Percentiles rank a stretch among this genome's conserved stretches.
These are phyloP conservation scores for Linnaemya tessellans DNA, from an alignment of 2,888 invertebrate species.

Conservation along the genomic window DNA sequence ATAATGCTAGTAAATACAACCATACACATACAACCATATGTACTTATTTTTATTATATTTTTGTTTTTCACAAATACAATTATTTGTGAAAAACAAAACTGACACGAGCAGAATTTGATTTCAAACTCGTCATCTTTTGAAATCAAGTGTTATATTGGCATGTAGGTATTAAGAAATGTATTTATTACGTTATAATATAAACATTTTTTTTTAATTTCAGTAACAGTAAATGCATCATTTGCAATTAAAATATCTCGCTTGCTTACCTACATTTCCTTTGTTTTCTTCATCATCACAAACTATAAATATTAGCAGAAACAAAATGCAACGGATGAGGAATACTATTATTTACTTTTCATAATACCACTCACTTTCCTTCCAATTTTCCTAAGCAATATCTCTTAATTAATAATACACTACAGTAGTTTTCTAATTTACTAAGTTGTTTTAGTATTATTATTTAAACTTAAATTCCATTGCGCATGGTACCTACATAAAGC, in stretches of 20 bases:
- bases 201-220: not conserved
- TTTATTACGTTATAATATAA: not conserved
- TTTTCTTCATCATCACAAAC: not conserved
- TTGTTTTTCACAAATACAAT: too few species aligned
- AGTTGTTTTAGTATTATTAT: too few species aligned
- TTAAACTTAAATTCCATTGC: too few species aligned
- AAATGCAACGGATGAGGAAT: not conserved
- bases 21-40: not conserved
- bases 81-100: too few species aligned
- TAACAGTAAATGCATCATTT: not conserved
- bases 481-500: too few species aligned
- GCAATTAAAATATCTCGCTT: not conserved
- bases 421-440: constrained; percentile 3
- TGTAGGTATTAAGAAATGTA: not conserved
- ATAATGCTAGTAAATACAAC: not conserved
- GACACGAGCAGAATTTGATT: too few species aligned
- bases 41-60: too few species aligned
- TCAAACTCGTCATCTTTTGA: too few species aligned
- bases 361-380: not conserved
- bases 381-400: not conserved
- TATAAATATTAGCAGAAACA: not conserved
- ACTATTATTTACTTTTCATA: constrained; percentile 10
- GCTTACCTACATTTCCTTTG: constrained; percentile 37
- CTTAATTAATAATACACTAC: not conserved
- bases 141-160: not conserved